Evolutionary conservation across 2,113 vertebrate species (phyloP).

Genomic region (Brachyistius frenatus): DNA sequence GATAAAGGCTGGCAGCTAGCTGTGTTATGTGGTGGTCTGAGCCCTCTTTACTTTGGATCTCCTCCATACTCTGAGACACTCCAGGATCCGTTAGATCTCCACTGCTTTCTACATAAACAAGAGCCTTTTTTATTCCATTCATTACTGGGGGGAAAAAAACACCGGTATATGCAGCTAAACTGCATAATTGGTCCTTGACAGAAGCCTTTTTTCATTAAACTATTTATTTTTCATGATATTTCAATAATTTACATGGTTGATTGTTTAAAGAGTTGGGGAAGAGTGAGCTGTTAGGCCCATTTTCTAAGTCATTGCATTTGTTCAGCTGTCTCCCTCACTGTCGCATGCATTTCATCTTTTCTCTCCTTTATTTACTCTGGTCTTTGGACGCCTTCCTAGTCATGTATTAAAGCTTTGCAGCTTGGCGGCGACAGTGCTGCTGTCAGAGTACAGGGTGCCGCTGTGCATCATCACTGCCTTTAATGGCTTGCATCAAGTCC

Average conservation of each 20-base stretch:
- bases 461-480: slow-evolving; percentile 66
- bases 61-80: slow-evolving; percentile 30
- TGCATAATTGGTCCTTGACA: slow-evolving; percentile 70
- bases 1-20: slow-evolving; percentile 63
- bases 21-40: slow-evolving; percentile 58
- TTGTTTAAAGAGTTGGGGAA: slow-evolving; percentile 75
- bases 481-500: slow-evolving; percentile 74
- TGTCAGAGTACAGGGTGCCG: slow-evolving; percentile 61
- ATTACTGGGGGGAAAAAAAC: slow-evolving; percentile 45
- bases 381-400: slow-evolving; percentile 79
- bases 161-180: slow-evolving; percentile 70
- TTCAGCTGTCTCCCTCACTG: slow-evolving; percentile 80
- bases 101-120: slow-evolving; percentile 61
- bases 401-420: slow-evolving; percentile 75
- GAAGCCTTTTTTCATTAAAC: slow-evolving; percentile 73
- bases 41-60: slow-evolving; percentile 61
- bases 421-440: slow-evolving; percentile 69
- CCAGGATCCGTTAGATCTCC: slow-evolving; percentile 28
- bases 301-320: slow-evolving; percentile 82
- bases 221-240: slow-evolving; percentile 81
- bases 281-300: slow-evolving; percentile 73
- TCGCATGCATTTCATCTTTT: slow-evolving; percentile 77
- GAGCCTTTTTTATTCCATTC: slow-evolving; percentile 48
- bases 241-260: slow-evolving; percentile 81
- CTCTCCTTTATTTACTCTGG: slow-evolving; percentile 77